Base-by-base conservation (phyloP, 1,140 invertebrate species). In the Pemphigus obesinymphae region DNA sequence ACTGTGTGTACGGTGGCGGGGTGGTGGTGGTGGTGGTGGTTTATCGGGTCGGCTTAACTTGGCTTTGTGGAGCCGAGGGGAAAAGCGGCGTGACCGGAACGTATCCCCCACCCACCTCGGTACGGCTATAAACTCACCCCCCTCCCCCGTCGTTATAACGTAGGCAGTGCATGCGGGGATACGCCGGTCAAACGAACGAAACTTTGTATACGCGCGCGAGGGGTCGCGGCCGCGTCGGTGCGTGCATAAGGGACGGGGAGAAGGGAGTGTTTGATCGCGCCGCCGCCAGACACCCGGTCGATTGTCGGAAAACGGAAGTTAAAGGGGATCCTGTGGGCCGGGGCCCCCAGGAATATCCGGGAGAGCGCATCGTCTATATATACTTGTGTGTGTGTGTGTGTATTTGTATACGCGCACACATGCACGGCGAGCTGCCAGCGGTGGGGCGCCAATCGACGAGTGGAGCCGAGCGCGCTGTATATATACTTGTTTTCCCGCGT, bases 281-380 rank as follows among this genome's bases (percentile, higher is more conserved):
- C 37, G 55, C 55, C 76, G 75, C 37, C 15, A 10, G 31, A 20
- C 8, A n/a, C 34, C 23, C 37, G 76, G 76, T 80, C 76, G 55
- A 80, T 80, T 29, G 76, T 80, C 76, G 76, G 76, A 80, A 58
- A 80, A 80, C 76, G 76, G 76, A 80, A 80, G 76, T 80, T 80
- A 80, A 80, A 80, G 37, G 53, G 76, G 76, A 80, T 55, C 13
- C 75, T 23, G 45, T 58, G 53, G 75, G 34, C 73, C 7, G 34
- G 34, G n/a, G 7, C 75, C 15, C 66, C 5, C 66, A 26, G 68
- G 40, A 70, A 70, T 45, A 70, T 70, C 68, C 68, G 68, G 68
- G 40, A 45, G 13, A 43, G 68, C 37, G 20, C 45, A 13, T 53
- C 72, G 40, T 43, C 40, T 48, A 26, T 29, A 53, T 2, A 23